Evolutionary conservation across 2,113 vertebrate species (phyloP).

Genomic region (Nerophis ophidion): DNA sequence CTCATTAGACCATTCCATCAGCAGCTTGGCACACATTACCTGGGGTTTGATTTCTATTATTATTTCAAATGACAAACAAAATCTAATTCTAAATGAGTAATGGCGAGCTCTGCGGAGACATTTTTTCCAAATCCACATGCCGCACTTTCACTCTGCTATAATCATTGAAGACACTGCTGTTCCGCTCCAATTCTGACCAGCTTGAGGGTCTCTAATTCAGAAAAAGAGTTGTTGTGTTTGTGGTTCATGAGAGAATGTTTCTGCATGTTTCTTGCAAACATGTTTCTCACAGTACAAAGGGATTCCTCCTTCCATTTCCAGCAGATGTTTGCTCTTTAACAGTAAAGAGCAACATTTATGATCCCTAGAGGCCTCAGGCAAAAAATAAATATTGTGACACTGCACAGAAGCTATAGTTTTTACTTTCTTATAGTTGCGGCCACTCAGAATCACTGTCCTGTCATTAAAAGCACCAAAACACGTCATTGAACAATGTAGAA

Average conservation of each 20-base stretch:
- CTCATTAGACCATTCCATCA: slow-evolving; percentile 69
- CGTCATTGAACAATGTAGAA: neutral
- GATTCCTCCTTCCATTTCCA: slow-evolving; percentile 27
- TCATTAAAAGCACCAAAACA: neutral
- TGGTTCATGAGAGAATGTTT: neutral
- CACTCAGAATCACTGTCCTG: neutral
- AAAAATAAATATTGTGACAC: slow-evolving; percentile 14
- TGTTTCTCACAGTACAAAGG: slow-evolving; percentile 19
- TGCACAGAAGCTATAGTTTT: slow-evolving; percentile 7
- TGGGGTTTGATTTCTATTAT: slow-evolving; percentile 74
- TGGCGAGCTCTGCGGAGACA: slow-evolving; percentile 39
- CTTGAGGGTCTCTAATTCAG: slow-evolving; percentile 11
- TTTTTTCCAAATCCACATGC: slow-evolving; percentile 40
- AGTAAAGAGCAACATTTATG: slow-evolving; percentile 37
- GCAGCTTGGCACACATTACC: slow-evolving; percentile 71
- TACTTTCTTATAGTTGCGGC: slow-evolving; percentile 10
- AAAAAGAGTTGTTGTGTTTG: neutral
- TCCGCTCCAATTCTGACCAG: slow-evolving; percentile 20
- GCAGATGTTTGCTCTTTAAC: slow-evolving; percentile 42
- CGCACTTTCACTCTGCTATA: slow-evolving; percentile 17
- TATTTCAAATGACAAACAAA: slow-evolving; percentile 71
- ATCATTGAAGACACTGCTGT: slow-evolving; percentile 23
- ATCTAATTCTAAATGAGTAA: slow-evolving; percentile 67
- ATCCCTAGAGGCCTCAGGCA: slow-evolving; percentile 16
- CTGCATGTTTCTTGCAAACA: slow-evolving; percentile 7